A percentile compares a stretch with the other conserved stretches of the same genome.
These are phyloP conservation scores for Campoletis sonorensis DNA, from an alignment of 1,140 invertebrate species.

Conservation along the genomic window DNA sequence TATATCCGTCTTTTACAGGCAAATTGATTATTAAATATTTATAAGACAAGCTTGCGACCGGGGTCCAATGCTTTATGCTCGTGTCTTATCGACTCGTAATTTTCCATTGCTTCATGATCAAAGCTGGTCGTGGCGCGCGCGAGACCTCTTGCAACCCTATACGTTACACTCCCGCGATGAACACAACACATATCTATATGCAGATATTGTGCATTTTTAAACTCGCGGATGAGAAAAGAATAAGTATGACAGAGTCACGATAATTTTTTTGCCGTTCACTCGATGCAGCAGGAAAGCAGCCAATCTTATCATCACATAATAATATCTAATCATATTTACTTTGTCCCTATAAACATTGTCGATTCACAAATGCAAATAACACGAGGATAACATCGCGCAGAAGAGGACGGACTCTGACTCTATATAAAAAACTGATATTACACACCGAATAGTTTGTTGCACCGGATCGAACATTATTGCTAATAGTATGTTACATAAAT, in stretches of 20 bases:
- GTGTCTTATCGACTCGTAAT: conserved; percentile 59
- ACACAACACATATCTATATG: neutral
- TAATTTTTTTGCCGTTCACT: neutral
- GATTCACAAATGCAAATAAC: too few species aligned
- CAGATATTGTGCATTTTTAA: neutral
- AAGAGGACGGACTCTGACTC: too few species aligned
- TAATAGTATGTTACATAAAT: too few species aligned
- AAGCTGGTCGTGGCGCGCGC: conserved; percentile 15
- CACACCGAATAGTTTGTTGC: too few species aligned
- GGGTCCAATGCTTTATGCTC: conserved; percentile 41
- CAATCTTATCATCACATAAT: too few species aligned
- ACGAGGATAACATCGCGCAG: too few species aligned
- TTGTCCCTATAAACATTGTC: too few species aligned
- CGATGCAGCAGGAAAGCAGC: neutral
- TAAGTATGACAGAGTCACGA: conserved; percentile 6
- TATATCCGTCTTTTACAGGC: conserved; percentile 28
- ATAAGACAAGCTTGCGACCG: conserved; percentile 48
- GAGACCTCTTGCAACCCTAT: conserved; percentile 48
- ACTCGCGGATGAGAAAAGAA: neutral
- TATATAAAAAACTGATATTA: too few species aligned
- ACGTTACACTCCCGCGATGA: neutral
- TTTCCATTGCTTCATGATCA: conserved; percentile 57
- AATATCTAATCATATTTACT: too few species aligned
- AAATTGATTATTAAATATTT: conserved; percentile 53
- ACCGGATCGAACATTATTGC: too few species aligned